phyloP scores from a whole-genome alignment of 1,140 invertebrate genomes.

The Tenebrio molitor region DNA sequence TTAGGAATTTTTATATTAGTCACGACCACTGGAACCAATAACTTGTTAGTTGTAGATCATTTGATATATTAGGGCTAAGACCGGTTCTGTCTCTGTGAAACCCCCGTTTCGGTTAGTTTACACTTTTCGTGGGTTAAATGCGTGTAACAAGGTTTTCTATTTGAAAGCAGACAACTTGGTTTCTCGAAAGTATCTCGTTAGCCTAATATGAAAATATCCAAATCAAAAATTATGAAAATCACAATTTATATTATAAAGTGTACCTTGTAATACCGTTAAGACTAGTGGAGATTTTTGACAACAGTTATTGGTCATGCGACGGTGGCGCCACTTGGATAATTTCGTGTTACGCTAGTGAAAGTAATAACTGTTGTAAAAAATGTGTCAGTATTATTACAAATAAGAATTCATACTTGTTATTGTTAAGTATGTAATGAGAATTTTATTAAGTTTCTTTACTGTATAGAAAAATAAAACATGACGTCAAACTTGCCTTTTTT shows the following conservation, averaged over 20 bases:
- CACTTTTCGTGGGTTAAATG: neutral
- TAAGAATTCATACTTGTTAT: slow-evolving; percentile 39
- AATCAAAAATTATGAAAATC: slow-evolving; percentile 16
- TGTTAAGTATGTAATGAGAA: slow-evolving; percentile 33
- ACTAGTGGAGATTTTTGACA: slow-evolving; percentile 21
- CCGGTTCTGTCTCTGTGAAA: slow-evolving; percentile 13
- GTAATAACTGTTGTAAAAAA: slow-evolving; percentile 36
- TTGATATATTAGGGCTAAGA: slow-evolving; percentile 29
- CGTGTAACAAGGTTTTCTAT: neutral
- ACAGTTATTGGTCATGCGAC: neutral
- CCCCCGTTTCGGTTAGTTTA: neutral
- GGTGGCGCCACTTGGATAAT: slow-evolving; percentile 2
- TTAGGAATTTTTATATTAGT: slow-evolving; percentile 57
- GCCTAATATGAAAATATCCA: slow-evolving; percentile 37
- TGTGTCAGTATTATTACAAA: slow-evolving; percentile 34
- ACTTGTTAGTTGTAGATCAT: slow-evolving; percentile 41
- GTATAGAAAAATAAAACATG: slow-evolving; percentile 37
- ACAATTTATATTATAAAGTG: slow-evolving; percentile 29
- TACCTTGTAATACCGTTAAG: slow-evolving; percentile 24
- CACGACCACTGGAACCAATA: slow-evolving; percentile 55
- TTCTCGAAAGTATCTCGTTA: neutral
- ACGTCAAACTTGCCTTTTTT: slow-evolving; percentile 2
- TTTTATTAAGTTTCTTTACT: slow-evolving; percentile 33
- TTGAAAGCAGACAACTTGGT: neutral
- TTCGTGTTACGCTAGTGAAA: slow-evolving; percentile 33